Percentiles rank a stretch among this genome's conserved stretches.
These are phyloP conservation scores for Lasioglossum leucozonium DNA, from an alignment of 2,888 invertebrate genomes.

Conservation along the genomic window DNA sequence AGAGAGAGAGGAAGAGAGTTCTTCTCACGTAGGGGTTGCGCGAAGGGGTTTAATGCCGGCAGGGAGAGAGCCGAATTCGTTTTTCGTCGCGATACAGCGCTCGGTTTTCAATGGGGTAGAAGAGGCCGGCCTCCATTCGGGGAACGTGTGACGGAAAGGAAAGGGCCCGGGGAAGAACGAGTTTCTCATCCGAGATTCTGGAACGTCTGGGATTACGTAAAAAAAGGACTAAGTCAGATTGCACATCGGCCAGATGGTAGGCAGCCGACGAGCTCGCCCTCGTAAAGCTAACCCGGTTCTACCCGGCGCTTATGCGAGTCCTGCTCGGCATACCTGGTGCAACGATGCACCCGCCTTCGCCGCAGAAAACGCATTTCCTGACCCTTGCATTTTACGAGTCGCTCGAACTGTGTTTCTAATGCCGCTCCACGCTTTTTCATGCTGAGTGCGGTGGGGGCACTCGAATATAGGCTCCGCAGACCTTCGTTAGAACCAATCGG, in stretches of 20 bases:
- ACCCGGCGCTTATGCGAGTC: constrained; percentile 27
- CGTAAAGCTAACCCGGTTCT: constrained; percentile 68
- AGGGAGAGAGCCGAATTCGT: constrained; percentile 74
- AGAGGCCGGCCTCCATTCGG: constrained; percentile 17
- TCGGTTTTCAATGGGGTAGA: constrained; percentile 70
- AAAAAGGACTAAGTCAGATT: constrained; percentile 78
- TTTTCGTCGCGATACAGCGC: constrained; percentile 76
- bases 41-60: constrained; percentile 61
- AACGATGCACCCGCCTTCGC: background rate
- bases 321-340: constrained; percentile 31
- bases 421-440: constrained; percentile 3
- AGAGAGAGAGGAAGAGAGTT: constrained; percentile 16
- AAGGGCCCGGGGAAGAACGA: constrained; percentile 54
- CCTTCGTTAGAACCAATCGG: background rate
- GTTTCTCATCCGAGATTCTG: constrained; percentile 75
- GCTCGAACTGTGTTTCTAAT: background rate
- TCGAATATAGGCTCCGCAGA: background rate
- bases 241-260: constrained; percentile 81
- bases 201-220: constrained; percentile 80
- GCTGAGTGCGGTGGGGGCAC: background rate
- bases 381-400: background rate
- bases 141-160: constrained; percentile 32
- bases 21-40: constrained; percentile 58
- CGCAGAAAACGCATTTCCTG: background rate
- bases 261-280: constrained; percentile 65